phyloP scores from a whole-genome alignment of 2,113 vertebrate species.

The Haliaeetus leucogaster region DNA sequence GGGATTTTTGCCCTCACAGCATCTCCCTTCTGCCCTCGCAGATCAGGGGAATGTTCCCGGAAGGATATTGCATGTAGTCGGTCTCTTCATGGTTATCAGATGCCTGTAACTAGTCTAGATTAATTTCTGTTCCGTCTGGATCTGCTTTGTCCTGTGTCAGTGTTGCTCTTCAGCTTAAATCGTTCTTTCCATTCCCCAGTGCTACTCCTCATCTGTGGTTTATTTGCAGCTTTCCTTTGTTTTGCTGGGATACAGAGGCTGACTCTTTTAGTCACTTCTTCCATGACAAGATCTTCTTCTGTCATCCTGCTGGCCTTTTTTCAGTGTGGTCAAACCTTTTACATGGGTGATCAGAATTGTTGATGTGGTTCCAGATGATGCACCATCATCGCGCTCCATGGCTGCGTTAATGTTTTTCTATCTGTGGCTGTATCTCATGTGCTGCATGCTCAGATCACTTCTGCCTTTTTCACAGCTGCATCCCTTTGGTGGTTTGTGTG shows the following conservation, averaged over 20 bases:
- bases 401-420: fast-evolving
- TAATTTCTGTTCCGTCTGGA: background rate
- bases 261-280: background rate
- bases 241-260: background rate
- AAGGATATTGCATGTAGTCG: fast-evolving
- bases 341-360: background rate
- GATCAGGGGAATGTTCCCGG: background rate
- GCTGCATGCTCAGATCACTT: fast-evolving
- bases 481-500: no score
- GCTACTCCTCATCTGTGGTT: background rate
- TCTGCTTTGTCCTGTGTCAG: background rate
- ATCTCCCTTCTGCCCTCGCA: background rate
- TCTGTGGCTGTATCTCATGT: fast-evolving
- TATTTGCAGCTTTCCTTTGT: background rate
- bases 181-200: background rate
- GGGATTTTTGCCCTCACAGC: background rate
- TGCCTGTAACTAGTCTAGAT: background rate
- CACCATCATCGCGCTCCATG: fast-evolving
- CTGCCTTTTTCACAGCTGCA: background rate
- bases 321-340: background rate
- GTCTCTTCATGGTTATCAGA: background rate
- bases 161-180: background rate
- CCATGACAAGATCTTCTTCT: background rate
- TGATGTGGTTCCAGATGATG: background rate
- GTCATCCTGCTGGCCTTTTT: background rate